phyloP scores from a whole-genome alignment of 1,140 invertebrate genomes.

The Brachionus asplanchnoidis region DNA sequence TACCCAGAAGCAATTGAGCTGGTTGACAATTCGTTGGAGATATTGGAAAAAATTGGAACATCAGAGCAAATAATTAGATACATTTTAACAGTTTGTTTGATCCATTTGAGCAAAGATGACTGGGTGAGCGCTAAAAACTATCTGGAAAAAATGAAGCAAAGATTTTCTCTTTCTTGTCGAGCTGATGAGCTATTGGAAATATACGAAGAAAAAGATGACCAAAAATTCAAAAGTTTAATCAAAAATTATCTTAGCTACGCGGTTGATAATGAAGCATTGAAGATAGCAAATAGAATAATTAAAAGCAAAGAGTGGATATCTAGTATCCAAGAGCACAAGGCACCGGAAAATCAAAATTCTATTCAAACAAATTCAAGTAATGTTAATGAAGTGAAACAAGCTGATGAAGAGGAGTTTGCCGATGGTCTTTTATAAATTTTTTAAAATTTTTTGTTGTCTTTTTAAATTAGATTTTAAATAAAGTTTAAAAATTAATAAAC shows the following conservation, averaged over 20 bases:
- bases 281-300: conserved; percentile 23
- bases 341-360: not conserved
- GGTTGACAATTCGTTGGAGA: not conserved
- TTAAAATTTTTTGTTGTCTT: not conserved
- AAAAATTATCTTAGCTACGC: conserved; percentile 33
- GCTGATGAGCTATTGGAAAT: conserved; percentile 24
- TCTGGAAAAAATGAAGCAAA: conserved; percentile 1
- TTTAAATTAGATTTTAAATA: not conserved
- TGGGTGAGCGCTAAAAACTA: conserved; percentile 35
- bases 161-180: not conserved
- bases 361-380: not conserved
- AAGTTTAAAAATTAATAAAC: too few species aligned
- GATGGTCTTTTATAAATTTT: conserved; percentile 31
- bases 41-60: not conserved
- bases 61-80: conserved; percentile 31
- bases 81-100: not conserved
- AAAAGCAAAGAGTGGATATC: conserved; percentile 16
- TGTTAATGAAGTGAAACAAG: not conserved
- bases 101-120: conserved; percentile 33
- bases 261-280: conserved; percentile 33
- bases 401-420: not conserved
- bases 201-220: conserved; percentile 31
- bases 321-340: not conserved
- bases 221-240: conserved; percentile 32
- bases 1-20: not conserved